Conservation (phyloP, 2,113 vertebrate species). For the Aleadryas rufinucha region DNA sequence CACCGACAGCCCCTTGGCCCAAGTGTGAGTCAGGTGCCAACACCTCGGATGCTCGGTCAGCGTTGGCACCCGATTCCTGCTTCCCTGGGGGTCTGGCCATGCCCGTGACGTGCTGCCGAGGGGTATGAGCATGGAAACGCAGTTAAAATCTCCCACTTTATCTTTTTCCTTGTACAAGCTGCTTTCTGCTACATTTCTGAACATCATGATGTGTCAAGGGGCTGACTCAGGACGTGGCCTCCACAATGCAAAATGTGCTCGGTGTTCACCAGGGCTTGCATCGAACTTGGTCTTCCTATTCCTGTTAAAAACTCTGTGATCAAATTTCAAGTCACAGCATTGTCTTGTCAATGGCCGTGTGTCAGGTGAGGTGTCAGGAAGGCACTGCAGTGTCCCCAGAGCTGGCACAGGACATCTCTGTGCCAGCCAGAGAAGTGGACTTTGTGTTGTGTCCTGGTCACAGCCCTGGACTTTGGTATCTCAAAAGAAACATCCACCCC, state of each 20-base stretch:
- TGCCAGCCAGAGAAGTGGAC: neutral
- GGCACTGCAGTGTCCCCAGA: neutral
- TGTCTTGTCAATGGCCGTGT: accelerated
- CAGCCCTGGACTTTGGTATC: neutral
- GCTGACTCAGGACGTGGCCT: accelerated
- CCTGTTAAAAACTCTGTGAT: accelerated
- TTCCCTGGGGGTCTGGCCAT: neutral
- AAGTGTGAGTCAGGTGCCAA: neutral
- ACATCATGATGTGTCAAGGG: accelerated
- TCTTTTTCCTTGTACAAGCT: neutral
- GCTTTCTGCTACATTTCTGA: neutral
- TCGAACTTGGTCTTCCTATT: accelerated
- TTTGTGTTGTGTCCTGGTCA: neutral
- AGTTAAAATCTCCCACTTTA: accelerated
- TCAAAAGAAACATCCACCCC: neutral
- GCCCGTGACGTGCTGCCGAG: accelerated
- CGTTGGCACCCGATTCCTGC: accelerated
- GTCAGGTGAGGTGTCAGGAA: neutral
- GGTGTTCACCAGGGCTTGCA: accelerated
- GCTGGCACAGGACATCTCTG: neutral
- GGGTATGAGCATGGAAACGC: accelerated
- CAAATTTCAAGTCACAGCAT: accelerated
- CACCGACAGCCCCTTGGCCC: no score
- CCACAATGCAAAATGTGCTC: accelerated
- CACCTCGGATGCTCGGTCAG: neutral